phyloP scores from a whole-genome alignment of 2,797 vertebrate species.

The Pteronotus mesoamericanus region DNA sequence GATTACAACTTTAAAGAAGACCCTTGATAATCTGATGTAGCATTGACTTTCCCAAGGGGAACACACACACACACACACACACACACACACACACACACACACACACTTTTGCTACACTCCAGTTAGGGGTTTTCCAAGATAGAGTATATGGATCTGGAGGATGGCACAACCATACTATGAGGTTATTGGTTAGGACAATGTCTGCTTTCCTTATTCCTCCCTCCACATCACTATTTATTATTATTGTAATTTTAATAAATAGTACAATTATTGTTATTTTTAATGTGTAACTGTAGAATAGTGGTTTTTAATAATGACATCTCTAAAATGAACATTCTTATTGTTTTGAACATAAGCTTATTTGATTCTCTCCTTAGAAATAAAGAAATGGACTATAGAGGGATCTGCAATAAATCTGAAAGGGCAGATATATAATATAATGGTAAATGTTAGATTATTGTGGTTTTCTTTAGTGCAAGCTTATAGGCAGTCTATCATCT shows the following conservation, averaged over 20 bases:
- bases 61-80: background rate
- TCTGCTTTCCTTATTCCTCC: background rate
- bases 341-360: background rate
- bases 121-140: background rate
- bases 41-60: background rate
- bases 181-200: background rate
- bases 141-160: background rate
- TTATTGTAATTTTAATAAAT: background rate
- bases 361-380: background rate
- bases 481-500: background rate
- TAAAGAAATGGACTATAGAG: background rate
- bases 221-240: background rate
- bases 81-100: background rate
- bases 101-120: background rate
- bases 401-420: background rate
- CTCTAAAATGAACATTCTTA: background rate
- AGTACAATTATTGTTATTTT: background rate
- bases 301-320: slow-evolving; percentile 16
- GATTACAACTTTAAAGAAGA: background rate
- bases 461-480: background rate
- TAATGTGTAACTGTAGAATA: background rate
- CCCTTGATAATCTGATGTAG: background rate
- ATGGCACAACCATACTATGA: background rate
- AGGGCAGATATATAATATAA: background rate
- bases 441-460: background rate